Conservation (phyloP, 2,113 vertebrate species). For the Phaethon lepturus region DNA sequence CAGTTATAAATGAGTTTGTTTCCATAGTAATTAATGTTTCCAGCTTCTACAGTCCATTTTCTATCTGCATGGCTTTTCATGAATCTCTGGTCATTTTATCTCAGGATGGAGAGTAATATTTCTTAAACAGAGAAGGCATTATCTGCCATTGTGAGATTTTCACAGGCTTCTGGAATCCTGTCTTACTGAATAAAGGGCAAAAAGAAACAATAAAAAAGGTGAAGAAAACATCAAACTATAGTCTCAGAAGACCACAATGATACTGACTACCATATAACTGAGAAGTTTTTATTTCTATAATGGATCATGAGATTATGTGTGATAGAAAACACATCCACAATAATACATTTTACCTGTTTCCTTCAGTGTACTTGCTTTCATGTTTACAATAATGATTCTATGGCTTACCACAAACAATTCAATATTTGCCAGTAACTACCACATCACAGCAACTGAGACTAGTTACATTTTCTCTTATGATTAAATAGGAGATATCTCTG, state of each 20-base stretch:
- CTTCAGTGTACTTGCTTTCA: neutral
- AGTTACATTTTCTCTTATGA: neutral
- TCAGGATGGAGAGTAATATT: neutral
- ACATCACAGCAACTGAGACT: neutral
- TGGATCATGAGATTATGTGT: neutral
- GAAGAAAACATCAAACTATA: neutral
- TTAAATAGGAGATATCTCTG: neutral
- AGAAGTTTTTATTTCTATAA: neutral
- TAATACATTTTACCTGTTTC: neutral
- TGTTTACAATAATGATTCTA: neutral
- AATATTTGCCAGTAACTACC: neutral
- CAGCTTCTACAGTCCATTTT: neutral
- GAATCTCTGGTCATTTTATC: neutral
- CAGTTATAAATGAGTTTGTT: neutral
- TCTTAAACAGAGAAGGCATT: neutral
- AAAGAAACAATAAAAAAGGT: neutral
- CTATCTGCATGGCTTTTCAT: neutral
- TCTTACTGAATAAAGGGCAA: neutral
- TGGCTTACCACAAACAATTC: neutral
- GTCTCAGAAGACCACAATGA: neutral
- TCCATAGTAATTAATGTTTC: neutral
- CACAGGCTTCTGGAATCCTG: neutral
- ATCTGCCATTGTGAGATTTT: neutral
- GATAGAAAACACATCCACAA: neutral
- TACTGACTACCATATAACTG: neutral